These are phyloP conservation scores for Ctena decussata DNA, from an alignment of 2,888 invertebrate species.

Conservation along the genomic window DNA sequence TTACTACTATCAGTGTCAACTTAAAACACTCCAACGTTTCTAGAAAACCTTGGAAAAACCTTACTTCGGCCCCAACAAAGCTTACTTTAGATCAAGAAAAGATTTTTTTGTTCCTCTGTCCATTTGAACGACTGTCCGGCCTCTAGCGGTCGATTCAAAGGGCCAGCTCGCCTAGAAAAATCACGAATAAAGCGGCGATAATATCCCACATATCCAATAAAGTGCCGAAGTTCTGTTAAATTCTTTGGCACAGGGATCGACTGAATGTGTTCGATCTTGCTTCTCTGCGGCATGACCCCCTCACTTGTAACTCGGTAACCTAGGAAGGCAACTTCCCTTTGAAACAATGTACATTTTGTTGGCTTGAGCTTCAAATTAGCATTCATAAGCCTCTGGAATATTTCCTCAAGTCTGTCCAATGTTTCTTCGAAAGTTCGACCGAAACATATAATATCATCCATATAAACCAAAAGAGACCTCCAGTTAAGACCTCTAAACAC, in stretches of 20 bases:
- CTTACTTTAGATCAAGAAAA: conserved; percentile 48
- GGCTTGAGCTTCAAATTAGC: conserved; percentile 56
- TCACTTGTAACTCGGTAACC: conserved; percentile 42
- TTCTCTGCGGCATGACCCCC: conserved; percentile 39
- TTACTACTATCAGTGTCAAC: conserved; percentile 51
- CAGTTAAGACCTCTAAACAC: conserved; percentile 58
- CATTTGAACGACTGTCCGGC: conserved; percentile 44
- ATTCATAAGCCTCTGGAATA: conserved; percentile 37
- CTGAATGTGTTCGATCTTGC: conserved; percentile 29
- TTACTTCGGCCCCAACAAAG: conserved; percentile 36
- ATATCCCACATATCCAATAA: conserved; percentile 44
- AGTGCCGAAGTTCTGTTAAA: conserved; percentile 7
- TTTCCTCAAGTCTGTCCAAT: conserved; percentile 38
- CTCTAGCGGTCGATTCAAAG: conserved; percentile 35
- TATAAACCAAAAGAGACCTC: conserved; percentile 44
- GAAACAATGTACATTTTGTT: conserved; percentile 44
- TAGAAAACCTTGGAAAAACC: conserved; percentile 31
- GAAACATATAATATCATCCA: conserved; percentile 67
- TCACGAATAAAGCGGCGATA: conserved; percentile 47
- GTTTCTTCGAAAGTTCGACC: conserved; percentile 32
- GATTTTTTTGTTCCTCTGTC: conserved; percentile 37
- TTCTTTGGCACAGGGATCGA: conserved; percentile 34
- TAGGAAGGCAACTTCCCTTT: conserved; percentile 41
- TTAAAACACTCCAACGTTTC: conserved; percentile 31
- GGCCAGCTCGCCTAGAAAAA: conserved; percentile 29